phyloP scores from a whole-genome alignment of 2,113 vertebrate species.

The Ptychochromis oligacanthus region DNA sequence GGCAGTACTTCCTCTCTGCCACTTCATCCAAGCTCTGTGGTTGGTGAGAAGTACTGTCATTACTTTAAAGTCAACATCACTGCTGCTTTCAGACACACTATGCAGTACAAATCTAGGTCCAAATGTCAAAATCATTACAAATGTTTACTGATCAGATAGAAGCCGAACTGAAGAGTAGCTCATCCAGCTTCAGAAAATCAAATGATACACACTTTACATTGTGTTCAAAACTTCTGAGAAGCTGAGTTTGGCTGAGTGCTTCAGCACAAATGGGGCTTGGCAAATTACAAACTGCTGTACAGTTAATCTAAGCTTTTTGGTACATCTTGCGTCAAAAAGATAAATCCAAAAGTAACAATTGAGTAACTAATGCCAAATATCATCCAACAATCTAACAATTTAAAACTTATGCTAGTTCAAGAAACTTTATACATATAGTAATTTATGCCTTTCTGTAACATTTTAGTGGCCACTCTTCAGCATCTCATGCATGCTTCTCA shows the following conservation, averaged over 20 bases:
- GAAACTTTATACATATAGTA: neutral
- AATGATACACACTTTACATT: neutral
- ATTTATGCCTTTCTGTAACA: no score
- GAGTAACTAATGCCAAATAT: neutral
- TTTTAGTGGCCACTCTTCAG: neutral
- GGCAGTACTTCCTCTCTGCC: no score
- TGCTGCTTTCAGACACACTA: neutral
- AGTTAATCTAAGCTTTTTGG: neutral
- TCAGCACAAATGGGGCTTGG: neutral
- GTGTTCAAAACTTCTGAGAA: neutral
- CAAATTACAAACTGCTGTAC: neutral
- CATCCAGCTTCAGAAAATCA: neutral
- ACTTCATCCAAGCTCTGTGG: no score
- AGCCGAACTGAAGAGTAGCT: neutral
- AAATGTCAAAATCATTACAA: neutral
- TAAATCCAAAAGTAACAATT: neutral
- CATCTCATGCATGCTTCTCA: neutral
- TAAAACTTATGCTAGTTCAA: neutral
- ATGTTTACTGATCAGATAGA: neutral
- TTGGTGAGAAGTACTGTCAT: no score
- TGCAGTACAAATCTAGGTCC: neutral
- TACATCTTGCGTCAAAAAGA: neutral
- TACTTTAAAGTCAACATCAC: no score
- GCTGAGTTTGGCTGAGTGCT: neutral
- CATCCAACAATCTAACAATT: neutral